Percentiles rank a stretch among this genome's conserved stretches.
Evolutionary conservation across 2,113 vertebrate species (phyloP).

Genomic region (Forbesichthys papilliferus): DNA sequence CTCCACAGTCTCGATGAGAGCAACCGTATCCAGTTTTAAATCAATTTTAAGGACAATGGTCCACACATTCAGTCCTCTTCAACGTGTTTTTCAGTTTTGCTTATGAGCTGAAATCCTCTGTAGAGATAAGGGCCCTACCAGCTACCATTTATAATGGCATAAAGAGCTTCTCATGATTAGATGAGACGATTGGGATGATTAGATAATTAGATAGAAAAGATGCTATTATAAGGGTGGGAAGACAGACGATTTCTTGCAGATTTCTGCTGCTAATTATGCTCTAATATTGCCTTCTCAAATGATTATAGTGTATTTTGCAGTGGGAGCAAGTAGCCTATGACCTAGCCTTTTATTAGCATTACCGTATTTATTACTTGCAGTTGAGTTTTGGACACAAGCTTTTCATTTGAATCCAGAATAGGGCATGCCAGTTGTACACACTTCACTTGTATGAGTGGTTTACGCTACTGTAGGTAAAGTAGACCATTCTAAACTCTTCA

Average conservation of each 20-base stretch:
- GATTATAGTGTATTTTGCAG: slow-evolving; percentile 51
- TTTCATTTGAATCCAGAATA: no score
- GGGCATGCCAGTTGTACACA: no score
- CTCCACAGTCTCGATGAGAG: not conserved
- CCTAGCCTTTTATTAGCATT: slow-evolving; percentile 9
- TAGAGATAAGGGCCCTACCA: slow-evolving; percentile 18
- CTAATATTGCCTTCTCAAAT: slow-evolving; percentile 62
- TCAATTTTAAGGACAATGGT: not conserved
- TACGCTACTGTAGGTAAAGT: no score
- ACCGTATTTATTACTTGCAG: no score
- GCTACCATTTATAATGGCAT: slow-evolving; percentile 45
- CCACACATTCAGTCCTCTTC: slow-evolving; percentile 7
- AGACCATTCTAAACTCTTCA: no score
- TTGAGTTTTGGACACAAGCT: no score
- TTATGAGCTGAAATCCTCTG: slow-evolving; percentile 17
- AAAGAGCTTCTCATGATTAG: slow-evolving; percentile 56
- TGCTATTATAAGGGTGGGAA: slow-evolving; percentile 49
- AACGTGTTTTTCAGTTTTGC: slow-evolving; percentile 26
- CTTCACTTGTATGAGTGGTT: no score
- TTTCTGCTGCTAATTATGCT: slow-evolving; percentile 58
- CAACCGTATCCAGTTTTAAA: not conserved
- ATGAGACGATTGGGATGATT: slow-evolving; percentile 70
- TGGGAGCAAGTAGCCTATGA: slow-evolving; percentile 32
- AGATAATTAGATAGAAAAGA: slow-evolving; percentile 68
- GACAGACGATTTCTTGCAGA: slow-evolving; percentile 53